These are phyloP conservation scores for Euleptes europaea DNA, from an alignment of 2,113 vertebrate species.

Conservation along the genomic window DNA sequence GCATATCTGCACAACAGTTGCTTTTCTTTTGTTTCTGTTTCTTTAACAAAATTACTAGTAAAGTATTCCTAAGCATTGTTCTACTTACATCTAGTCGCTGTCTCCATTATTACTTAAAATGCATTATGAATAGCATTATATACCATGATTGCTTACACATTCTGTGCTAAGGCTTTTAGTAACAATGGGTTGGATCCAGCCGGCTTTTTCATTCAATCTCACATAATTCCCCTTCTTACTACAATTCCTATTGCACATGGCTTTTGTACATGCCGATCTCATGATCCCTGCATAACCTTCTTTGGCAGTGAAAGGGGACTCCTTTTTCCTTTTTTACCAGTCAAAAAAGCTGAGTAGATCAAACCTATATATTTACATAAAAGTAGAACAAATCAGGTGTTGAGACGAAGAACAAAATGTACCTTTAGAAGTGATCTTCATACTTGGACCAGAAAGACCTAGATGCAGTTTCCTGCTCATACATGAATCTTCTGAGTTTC, in stretches of 20 bases:
- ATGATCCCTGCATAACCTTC: too few species aligned
- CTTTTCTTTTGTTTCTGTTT: not conserved
- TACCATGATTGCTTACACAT: not conserved
- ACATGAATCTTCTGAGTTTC: not conserved
- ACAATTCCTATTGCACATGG: too few species aligned
- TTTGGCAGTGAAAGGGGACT: too few species aligned
- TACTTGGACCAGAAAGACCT: too few species aligned
- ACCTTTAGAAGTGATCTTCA: not conserved
- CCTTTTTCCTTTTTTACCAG: too few species aligned
- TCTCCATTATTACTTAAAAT: not conserved
- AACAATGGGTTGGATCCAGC: not conserved
- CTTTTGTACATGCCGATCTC: too few species aligned
- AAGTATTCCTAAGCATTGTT: not conserved
- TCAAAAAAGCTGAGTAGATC: too few species aligned
- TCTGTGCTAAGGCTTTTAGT: not conserved
- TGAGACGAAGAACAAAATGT: not conserved
- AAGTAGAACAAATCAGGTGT: not conserved
- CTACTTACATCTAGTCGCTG: not conserved
- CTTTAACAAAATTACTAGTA: not conserved
- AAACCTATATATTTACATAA: not conserved
- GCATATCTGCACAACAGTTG: not conserved
- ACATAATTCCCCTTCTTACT: too few species aligned
- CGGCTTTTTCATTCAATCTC: too few species aligned
- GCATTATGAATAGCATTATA: not conserved
- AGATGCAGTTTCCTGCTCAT: not conserved